These are phyloP conservation scores for Xyliphius kryptos DNA, from an alignment of 2,113 vertebrate genomes.

Conservation along the genomic window DNA sequence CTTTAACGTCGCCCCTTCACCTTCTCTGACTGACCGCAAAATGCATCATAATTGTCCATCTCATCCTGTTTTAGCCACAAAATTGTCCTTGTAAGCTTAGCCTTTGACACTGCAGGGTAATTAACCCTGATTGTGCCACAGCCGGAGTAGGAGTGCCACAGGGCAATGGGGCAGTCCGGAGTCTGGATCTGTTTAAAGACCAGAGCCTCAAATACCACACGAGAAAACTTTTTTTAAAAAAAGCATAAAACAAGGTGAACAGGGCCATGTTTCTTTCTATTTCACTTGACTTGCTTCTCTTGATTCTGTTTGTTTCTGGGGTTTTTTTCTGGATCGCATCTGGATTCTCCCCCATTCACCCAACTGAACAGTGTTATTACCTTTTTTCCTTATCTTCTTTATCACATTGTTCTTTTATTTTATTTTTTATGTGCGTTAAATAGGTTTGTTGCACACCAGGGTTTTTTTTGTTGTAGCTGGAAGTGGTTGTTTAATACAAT, in stretches of 20 bases:
- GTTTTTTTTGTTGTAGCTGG: constrained; percentile 55
- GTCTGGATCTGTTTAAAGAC: no score
- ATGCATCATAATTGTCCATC: no score
- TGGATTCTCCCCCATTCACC: constrained; percentile 1
- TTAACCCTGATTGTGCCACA: no score
- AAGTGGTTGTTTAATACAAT: constrained; percentile 56
- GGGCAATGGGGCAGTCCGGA: no score
- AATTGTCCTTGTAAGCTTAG: no score
- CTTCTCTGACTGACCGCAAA: no score
- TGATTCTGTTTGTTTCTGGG: no score
- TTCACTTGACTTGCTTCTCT: not conserved
- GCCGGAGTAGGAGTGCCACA: no score
- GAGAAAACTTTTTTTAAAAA: not conserved
- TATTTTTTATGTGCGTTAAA: constrained; percentile 64
- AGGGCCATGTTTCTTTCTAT: not conserved
- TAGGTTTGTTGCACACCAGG: constrained; percentile 38
- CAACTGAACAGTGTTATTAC: constrained; percentile 55
- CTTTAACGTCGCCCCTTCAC: no score
- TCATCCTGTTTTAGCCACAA: no score
- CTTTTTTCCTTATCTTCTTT: constrained; percentile 61
- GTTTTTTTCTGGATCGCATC: no score
- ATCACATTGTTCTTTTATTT: constrained; percentile 40
- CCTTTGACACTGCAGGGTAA: no score
- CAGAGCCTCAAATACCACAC: not conserved
- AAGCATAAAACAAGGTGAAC: constrained; percentile 11